Base-by-base conservation (phyloP, 2,113 vertebrate genomes). In the Grallaria varia region DNA sequence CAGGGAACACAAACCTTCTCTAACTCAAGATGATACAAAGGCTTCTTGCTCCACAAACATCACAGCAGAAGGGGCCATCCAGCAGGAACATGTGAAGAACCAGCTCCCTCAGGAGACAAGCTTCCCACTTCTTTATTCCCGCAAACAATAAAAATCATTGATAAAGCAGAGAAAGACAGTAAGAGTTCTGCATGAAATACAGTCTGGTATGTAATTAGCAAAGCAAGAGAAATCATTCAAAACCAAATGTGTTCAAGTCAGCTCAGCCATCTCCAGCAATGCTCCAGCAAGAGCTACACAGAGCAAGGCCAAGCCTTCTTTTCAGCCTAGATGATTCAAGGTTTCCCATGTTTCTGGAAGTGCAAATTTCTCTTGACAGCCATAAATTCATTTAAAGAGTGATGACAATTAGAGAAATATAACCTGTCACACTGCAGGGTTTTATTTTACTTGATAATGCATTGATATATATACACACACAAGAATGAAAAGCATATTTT, bases 401-500 rank as follows among this genome's bases (percentile, higher is more conserved):
- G 52, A 86, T 85, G 68, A 90, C 69, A 95, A 96, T 92, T 93
- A 92, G 75, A 93, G 71, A 92, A 96, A 90, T 2, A 0, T 89
- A 91, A 91, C 84, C 67, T 96, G 80, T 74, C 92, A 89, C 71
- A 81, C 22, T 60, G 74, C 44, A 75, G 71, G 53, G 40, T 66
- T 86, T 62, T 93, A 92, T 85, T 89, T 87, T 89, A 94, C 40
- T 92, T 69, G 88, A 85, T 94, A 92, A 94, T 74, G n/a, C 28
- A 1, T 50, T 30, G 58, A 90, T 52, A 95, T 88, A 95, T 87
- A 95, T 74, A 94, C 15, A 92, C 3, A 93, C 39, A 88, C 14
- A 79, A 79, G 63, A 95, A 95, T 56, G 81, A 85, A 92, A 95
- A 96, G 87, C 74, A 31, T 95, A 93, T 92, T 96, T 88, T 97